phyloP scores from a whole-genome alignment of 2,113 vertebrate genomes.

The Myocastor coypus region DNA sequence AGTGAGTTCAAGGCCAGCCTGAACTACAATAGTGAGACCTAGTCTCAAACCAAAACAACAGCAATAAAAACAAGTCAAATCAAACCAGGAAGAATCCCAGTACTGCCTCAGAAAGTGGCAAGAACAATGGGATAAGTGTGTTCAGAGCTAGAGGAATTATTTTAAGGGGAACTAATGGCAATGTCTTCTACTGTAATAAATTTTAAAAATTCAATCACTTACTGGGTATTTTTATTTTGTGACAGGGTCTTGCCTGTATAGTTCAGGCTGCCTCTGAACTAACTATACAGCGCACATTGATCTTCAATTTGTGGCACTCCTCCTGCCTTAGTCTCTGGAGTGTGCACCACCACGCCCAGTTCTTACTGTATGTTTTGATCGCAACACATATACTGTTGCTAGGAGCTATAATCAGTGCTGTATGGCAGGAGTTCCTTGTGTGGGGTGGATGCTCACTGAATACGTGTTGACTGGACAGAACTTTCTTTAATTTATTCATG shows the following conservation, averaged over 20 bases:
- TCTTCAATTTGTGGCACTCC: too few species aligned
- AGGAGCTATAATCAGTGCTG: background rate
- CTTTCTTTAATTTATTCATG: background rate
- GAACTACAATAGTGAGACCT: background rate
- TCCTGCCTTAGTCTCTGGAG: too few species aligned
- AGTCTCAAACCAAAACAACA: background rate
- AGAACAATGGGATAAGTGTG: background rate
- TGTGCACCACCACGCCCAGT: too few species aligned
- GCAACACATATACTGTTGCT: background rate
- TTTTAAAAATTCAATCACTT: background rate
- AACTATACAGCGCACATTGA: too few species aligned
- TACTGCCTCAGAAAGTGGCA: background rate
- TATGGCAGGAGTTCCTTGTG: background rate
- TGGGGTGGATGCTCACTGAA: background rate
- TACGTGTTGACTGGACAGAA: too few species aligned
- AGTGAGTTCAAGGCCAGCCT: background rate
- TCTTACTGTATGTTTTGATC: background rate
- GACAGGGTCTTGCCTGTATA: too few species aligned
- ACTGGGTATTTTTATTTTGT: too few species aligned
- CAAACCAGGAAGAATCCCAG: background rate
- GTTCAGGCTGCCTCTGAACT: too few species aligned
- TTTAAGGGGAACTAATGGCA: background rate
- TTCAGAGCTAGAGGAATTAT: background rate
- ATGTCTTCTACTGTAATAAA: background rate
- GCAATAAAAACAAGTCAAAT: background rate